These are phyloP conservation scores for Nephila pilipes DNA, from an alignment of 1,140 invertebrate genomes.

Conservation along the genomic window DNA sequence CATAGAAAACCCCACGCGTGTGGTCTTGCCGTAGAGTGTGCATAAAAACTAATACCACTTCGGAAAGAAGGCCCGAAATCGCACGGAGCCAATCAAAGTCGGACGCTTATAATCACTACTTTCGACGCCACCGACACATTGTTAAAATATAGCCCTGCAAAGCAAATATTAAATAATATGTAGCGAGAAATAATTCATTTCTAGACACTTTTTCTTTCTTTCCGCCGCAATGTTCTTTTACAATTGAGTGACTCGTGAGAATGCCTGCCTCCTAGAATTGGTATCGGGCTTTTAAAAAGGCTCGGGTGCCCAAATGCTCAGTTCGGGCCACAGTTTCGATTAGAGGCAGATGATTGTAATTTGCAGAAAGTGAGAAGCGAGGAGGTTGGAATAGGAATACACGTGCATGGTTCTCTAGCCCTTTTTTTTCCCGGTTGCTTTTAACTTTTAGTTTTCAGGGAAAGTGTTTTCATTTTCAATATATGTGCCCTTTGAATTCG, in stretches of 20 bases:
- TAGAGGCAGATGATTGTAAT: constrained; percentile 62
- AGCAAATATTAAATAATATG: constrained; percentile 76
- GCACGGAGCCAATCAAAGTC: neutral
- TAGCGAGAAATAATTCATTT: constrained; percentile 71
- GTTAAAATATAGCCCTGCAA: constrained; percentile 62
- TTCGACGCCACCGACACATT: constrained; percentile 1
- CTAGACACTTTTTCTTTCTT: constrained; percentile 17
- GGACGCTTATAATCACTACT: constrained; percentile 48
- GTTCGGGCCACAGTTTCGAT: constrained; percentile 34
- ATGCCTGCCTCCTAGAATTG: constrained; percentile 9
- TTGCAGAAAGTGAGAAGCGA: constrained; percentile 51
- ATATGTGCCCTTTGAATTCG: neutral
- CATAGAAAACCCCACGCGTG: constrained; percentile 20
- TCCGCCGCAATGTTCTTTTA: neutral
- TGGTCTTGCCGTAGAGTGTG: neutral
- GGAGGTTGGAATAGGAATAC: neutral
- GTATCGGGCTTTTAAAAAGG: neutral
- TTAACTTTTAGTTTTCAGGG: neutral
- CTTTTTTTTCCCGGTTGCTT: neutral
- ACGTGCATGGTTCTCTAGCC: neutral
- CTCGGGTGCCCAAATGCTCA: constrained; percentile 59
- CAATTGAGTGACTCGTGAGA: constrained; percentile 26
- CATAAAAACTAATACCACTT: neutral
- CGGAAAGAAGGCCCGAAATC: neutral
- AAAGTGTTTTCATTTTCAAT: neutral